Evolutionary conservation across 2,797 vertebrate species (phyloP).

Genomic region (Poecilia wingei): DNA sequence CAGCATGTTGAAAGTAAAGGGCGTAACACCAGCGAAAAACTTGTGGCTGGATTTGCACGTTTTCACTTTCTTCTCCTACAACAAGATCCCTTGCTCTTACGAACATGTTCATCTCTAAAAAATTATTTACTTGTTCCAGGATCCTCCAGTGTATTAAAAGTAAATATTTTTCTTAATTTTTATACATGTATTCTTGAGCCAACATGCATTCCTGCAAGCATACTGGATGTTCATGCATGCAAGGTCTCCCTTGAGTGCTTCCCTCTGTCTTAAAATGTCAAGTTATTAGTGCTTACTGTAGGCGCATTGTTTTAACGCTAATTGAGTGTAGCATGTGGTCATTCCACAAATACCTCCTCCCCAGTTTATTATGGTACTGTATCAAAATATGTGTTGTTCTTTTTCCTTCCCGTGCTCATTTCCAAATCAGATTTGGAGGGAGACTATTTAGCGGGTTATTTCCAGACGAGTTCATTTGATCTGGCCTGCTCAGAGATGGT

Average conservation of each 20-base stretch:
- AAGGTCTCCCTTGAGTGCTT: slow-evolving; percentile 3
- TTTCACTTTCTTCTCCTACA: slow-evolving; percentile 46
- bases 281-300: slow-evolving; percentile 57
- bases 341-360: slow-evolving; percentile 64
- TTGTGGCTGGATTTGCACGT: slow-evolving; percentile 46
- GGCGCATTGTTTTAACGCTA: slow-evolving; percentile 75
- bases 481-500: slow-evolving; percentile 17
- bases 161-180: slow-evolving; percentile 13
- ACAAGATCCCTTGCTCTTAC: slow-evolving; percentile 49
- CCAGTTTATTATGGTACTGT: slow-evolving; percentile 51
- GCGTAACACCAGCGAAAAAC: slow-evolving; percentile 48
- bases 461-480: slow-evolving; percentile 37
- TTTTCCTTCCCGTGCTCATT: slow-evolving; percentile 30
- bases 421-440: slow-evolving; percentile 62
- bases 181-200: slow-evolving; percentile 18
- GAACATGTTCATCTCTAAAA: slow-evolving; percentile 18
- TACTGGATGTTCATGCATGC: slow-evolving; percentile 7
- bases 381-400: slow-evolving; percentile 44
- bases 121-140: slow-evolving; percentile 16
- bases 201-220: slow-evolving; percentile 17
- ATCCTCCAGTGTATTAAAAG: slow-evolving; percentile 4
- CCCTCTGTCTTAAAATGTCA: slow-evolving; percentile 37
- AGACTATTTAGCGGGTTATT: slow-evolving; percentile 42
- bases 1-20: slow-evolving; percentile 13
- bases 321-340: slow-evolving; percentile 70